A percentile compares a stretch with the other conserved stretches of the same genome.
These are phyloP conservation scores for Lasioglossum villosulum DNA, from an alignment of 2,888 invertebrate species.

Conservation along the genomic window DNA sequence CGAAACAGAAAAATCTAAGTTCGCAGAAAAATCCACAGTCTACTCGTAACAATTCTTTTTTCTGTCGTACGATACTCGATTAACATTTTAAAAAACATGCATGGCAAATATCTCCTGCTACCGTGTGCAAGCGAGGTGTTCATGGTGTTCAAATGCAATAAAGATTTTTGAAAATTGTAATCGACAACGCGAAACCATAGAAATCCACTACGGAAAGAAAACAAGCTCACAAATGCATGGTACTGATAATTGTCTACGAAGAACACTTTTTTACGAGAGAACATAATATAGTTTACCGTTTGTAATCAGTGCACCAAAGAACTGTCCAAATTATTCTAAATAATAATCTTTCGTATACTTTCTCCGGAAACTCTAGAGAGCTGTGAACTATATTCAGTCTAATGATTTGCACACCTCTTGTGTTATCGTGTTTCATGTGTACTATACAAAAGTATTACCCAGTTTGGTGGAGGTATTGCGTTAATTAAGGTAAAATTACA, in stretches of 20 bases:
- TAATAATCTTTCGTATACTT: neutral
- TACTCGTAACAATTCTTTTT: neutral
- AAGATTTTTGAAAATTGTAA: neutral
- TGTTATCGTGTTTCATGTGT: neutral
- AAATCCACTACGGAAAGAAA: neutral
- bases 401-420: constrained; percentile 15
- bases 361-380: neutral
- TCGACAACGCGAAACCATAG: neutral
- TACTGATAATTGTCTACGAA: neutral
- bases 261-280: neutral
- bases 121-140: neutral
- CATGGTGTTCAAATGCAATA: constrained; percentile 5
- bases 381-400: neutral
- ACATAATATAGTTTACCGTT: neutral
- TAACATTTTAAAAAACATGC: no score
- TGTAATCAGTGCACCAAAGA: neutral
- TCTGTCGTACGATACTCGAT: neutral
- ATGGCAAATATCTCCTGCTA: neutral
- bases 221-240: neutral
- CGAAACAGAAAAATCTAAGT: neutral
- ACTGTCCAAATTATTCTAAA: neutral
- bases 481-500: constrained; percentile 6
- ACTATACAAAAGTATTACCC: neutral
- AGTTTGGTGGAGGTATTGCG: neutral
- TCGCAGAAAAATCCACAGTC: neutral